Conservation (phyloP, 1,140 invertebrate species). For the Pogonus chalceus region DNA sequence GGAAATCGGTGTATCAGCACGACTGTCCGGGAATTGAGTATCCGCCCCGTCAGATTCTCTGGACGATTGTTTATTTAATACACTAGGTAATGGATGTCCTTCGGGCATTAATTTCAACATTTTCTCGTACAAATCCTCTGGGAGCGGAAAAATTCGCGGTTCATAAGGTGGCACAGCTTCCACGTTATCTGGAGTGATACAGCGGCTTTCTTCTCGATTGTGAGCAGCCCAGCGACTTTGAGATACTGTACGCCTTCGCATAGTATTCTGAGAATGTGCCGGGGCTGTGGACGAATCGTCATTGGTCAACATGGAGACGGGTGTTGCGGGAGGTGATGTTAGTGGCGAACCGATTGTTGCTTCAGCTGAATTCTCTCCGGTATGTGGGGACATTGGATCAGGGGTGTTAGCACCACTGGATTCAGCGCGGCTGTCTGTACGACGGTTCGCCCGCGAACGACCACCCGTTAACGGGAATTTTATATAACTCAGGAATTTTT, state of each 20-base stretch:
- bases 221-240: conserved; percentile 32
- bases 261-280: conserved; percentile 26
- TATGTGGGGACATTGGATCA: conserved; percentile 42
- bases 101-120: conserved; percentile 61
- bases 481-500: conserved; percentile 62
- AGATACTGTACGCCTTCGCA: conserved; percentile 42
- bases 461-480: conserved; percentile 50
- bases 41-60: conserved; percentile 11
- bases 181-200: conserved; percentile 24
- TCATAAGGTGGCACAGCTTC: conserved; percentile 54
- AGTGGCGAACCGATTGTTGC: conserved; percentile 34
- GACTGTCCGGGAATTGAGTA: conserved; percentile 1
- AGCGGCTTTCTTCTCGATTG: conserved; percentile 31
- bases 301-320: conserved; percentile 30
- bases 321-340: conserved; percentile 48
- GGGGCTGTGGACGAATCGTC: conserved; percentile 27
- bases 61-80: conserved; percentile 27
- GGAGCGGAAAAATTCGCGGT: conserved; percentile 60
- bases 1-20: conserved; percentile 29
- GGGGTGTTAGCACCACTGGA: conserved; percentile 63
- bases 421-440: conserved; percentile 56
- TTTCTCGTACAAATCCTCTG: conserved; percentile 54
- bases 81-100: conserved; percentile 40
- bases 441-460: conserved; percentile 46
- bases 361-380: conserved; percentile 24